phyloP scores from a whole-genome alignment of 2,888 invertebrate species.

The Tipula lateralis region DNA sequence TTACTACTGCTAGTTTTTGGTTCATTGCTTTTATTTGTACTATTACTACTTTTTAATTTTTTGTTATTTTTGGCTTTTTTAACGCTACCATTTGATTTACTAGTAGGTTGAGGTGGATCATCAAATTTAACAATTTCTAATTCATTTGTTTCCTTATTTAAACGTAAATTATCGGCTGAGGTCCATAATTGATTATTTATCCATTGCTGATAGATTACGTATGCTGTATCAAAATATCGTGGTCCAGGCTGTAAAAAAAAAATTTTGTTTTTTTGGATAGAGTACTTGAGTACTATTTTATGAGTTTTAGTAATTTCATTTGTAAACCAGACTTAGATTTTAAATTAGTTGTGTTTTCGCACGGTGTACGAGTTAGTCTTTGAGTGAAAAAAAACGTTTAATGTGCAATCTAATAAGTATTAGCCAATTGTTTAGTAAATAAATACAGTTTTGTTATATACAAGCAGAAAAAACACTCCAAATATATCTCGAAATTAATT shows the following conservation, averaged over 20 bases:
- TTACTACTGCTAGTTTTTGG: slow-evolving; percentile 12
- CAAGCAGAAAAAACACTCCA: background rate
- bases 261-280: slow-evolving; percentile 2
- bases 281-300: background rate
- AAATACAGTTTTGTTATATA: background rate
- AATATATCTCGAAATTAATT: background rate
- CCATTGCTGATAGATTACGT: slow-evolving; percentile 29
- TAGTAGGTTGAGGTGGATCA: background rate
- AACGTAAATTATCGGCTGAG: slow-evolving; percentile 25
- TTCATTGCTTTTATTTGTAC: slow-evolving; percentile 14
- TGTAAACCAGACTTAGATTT: background rate
- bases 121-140: background rate
- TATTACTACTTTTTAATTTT: slow-evolving; percentile 12
- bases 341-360: background rate
- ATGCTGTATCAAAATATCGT: slow-evolving; percentile 27
- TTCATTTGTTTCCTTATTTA: background rate
- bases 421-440: background rate
- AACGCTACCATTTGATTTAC: background rate
- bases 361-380: background rate
- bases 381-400: background rate
- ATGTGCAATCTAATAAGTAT: background rate
- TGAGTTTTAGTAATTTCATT: background rate
- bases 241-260: slow-evolving; percentile 19
- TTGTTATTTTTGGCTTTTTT: slow-evolving; percentile 12
- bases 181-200: slow-evolving; percentile 28